Conservation (phyloP, 1,140 invertebrate genomes). For the Drosophila cardini region DNA sequence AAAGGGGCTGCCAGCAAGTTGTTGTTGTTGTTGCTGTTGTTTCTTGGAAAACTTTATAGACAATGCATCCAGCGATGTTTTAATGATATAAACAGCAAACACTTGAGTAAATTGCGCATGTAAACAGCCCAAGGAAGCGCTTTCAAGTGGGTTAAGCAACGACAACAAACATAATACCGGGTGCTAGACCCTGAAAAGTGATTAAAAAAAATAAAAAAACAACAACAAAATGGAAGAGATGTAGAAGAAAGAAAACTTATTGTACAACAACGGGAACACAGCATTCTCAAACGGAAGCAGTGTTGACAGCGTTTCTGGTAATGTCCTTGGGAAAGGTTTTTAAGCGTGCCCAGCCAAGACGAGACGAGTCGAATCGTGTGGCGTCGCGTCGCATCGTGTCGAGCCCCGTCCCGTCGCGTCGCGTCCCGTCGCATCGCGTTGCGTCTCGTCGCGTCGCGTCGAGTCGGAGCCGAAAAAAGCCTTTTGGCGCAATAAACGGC, state of each 20-base stretch:
- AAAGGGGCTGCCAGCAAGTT: slow-evolving; percentile 3
- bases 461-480: slow-evolving; percentile 17
- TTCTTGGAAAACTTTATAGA: slow-evolving; percentile 33
- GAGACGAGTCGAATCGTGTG: background rate
- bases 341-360: slow-evolving; percentile 14
- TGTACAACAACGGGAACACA: slow-evolving; percentile 56
- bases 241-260: slow-evolving; percentile 54
- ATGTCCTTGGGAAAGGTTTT: slow-evolving; percentile 74
- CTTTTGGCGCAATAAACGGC: slow-evolving; percentile 55
- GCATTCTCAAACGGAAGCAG: slow-evolving; percentile 22
- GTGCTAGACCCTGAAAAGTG: slow-evolving; percentile 80
- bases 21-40: slow-evolving; percentile 8
- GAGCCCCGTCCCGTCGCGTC: background rate
- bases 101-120: slow-evolving; percentile 80
- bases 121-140: slow-evolving; percentile 61
- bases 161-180: slow-evolving; percentile 36
- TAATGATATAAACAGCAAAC: slow-evolving; percentile 76
- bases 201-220: slow-evolving; percentile 65
- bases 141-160: slow-evolving; percentile 47
- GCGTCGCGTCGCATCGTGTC: background rate
- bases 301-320: slow-evolving; percentile 50
- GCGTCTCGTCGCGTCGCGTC: background rate
- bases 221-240: background rate
- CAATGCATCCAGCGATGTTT: slow-evolving; percentile 49
- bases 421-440: background rate